Evolutionary conservation across 2,888 invertebrate genomes (phyloP).

Genomic region (Coenonympha glycerion): DNA sequence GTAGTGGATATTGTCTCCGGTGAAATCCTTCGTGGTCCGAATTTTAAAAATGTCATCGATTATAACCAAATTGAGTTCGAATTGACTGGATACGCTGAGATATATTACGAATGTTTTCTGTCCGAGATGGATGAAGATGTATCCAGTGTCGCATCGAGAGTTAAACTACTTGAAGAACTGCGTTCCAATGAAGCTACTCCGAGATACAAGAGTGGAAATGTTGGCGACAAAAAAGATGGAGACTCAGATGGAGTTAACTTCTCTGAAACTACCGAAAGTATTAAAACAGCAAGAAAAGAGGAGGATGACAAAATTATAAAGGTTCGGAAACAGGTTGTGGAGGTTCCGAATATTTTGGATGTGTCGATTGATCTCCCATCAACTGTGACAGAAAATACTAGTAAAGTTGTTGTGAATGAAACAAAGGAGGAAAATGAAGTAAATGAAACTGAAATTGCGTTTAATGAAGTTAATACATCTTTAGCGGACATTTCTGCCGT

Average conservation of each 20-base stretch:
- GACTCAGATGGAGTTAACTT: conserved; percentile 16
- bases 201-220: conserved; percentile 32
- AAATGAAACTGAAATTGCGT: conserved; percentile 6
- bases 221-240: conserved; percentile 20
- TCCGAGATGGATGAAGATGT: conserved; percentile 54
- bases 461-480: conserved; percentile 43
- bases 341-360: neutral
- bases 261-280: conserved; percentile 10
- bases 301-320: conserved; percentile 14
- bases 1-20: conserved; percentile 58
- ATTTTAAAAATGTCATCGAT: conserved; percentile 63
- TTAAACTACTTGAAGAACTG: conserved; percentile 52
- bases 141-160: conserved; percentile 56
- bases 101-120: conserved; percentile 57
- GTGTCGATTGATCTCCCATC: conserved; percentile 11
- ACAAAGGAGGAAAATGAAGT: neutral
- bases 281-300: neutral
- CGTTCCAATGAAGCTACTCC: conserved; percentile 47
- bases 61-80: conserved; percentile 64
- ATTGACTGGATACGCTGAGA: conserved; percentile 57
- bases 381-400: conserved; percentile 1
- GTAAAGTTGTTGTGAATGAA: neutral
- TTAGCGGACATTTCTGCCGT: conserved; percentile 47
- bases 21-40: conserved; percentile 57
- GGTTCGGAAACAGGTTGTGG: neutral